phyloP scores from a whole-genome alignment of 2,113 vertebrate genomes.

The Spilogale gracilis region DNA sequence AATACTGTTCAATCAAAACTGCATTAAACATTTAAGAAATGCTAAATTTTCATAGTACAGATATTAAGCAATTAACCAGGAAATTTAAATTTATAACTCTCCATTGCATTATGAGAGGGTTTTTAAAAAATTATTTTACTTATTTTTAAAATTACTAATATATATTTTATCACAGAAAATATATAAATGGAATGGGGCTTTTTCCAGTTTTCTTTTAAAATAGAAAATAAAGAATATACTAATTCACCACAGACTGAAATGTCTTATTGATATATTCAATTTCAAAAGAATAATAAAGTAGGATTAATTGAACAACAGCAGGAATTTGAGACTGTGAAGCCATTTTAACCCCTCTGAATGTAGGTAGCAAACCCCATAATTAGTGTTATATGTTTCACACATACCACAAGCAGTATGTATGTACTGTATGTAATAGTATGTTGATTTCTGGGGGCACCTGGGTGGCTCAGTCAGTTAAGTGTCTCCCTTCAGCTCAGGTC shows the following conservation, averaged over 20 bases:
- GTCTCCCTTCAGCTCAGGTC: too few species aligned
- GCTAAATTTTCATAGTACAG: conserved; percentile 33
- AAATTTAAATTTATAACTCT: conserved; percentile 21
- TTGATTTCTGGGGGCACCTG: neutral
- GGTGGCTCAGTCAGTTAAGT: too few species aligned
- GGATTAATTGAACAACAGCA: neutral
- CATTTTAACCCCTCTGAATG: neutral
- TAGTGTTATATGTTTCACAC: neutral
- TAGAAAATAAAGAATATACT: neutral
- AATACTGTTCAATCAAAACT: conserved; percentile 25
- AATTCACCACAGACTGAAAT: neutral
- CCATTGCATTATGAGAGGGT: neutral
- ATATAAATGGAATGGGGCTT: neutral
- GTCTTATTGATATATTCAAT: neutral
- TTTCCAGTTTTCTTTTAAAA: conserved; percentile 44
- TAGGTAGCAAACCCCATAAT: neutral
- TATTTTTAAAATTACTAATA: neutral
- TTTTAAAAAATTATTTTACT: conserved; percentile 22
- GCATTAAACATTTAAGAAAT: neutral
- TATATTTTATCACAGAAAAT: conserved; percentile 22
- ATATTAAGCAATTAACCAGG: neutral
- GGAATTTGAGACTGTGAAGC: neutral
- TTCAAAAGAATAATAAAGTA: conserved; percentile 22
- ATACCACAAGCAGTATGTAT: neutral
- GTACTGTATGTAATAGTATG: neutral